phyloP scores from a whole-genome alignment of 2,888 invertebrate species.

The Drosophila robusta region DNA sequence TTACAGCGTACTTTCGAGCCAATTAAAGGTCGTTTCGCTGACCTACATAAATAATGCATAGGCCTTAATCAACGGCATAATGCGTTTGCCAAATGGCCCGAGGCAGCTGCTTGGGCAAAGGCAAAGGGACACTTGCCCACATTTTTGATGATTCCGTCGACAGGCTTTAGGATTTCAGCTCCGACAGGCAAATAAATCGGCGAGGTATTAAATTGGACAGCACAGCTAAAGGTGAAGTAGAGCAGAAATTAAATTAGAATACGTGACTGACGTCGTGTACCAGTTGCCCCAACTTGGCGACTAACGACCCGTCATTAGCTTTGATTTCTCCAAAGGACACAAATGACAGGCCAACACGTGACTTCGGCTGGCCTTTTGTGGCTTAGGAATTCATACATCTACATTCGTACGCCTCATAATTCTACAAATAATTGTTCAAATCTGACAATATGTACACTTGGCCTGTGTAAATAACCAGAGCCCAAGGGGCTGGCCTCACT shows the following conservation, averaged over 20 bases:
- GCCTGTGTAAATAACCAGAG: conserved; percentile 18
- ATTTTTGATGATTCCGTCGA: conserved; percentile 59
- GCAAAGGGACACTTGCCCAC: conserved; percentile 36
- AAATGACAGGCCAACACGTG: conserved; percentile 46
- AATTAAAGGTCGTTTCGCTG: conserved; percentile 74
- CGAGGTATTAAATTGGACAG: conserved; percentile 33
- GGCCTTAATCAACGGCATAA: conserved; percentile 73
- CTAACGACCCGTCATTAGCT: conserved; percentile 52
- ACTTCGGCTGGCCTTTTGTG: conserved; percentile 38
- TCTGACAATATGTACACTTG: conserved; percentile 45
- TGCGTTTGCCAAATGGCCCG: conserved; percentile 66
- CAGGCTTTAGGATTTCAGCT: conserved; percentile 25
- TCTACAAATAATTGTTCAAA: conserved; percentile 64
- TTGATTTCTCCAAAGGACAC: conserved; percentile 56
- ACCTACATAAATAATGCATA: conserved; percentile 77
- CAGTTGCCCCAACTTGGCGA: conserved; percentile 14
- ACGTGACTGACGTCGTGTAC: conserved; percentile 34
- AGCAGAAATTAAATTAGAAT: conserved; percentile 43
- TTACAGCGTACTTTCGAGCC: conserved; percentile 63
- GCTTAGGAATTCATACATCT: conserved; percentile 36
- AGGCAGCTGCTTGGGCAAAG: conserved; percentile 35
- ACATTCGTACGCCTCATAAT: conserved; percentile 55
- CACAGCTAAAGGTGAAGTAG: conserved; percentile 32
- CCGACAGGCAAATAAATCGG: conserved; percentile 26
- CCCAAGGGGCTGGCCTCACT: conserved; percentile 27